Evolutionary conservation across 2,888 invertebrate genomes (phyloP), one percentile per base, ranked within the genome.

Genomic region (Drosophila nr. medialis): DNA sequence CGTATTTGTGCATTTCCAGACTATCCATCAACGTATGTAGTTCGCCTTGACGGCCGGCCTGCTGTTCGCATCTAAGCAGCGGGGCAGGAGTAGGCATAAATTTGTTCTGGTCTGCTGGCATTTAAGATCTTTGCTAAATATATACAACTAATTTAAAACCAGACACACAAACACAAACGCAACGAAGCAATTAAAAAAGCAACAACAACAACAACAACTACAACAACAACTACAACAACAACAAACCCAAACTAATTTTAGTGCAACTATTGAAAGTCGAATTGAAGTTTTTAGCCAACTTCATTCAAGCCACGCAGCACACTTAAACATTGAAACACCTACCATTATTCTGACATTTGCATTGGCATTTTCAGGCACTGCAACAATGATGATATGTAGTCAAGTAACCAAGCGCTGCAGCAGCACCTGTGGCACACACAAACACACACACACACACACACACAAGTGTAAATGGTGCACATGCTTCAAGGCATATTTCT

Each of bases 71-170:
- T 40, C 29, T 49, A 18, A 40, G 67, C 59, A 53, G 21, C 21
- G 34, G 8, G 21, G 32, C 15, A 15, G 7, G 53, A 27, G 50
- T 50, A 56, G 70, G 86, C 77, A 86, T 90, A 78, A 75, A 90
- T 88, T 89, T 74, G 90, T 87, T 90, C 76, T 75, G 90, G 90
- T 87, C 87, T 90, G 86, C 34, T 81, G 89, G 38, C 68, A 73
- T 77, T 81, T 70, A 69, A 81, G 70, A 78, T 68, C 64, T 80
- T 60, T 50, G 59, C 64, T 67, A 58, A 60, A 69, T 69, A 70
- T 69, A 67, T 48, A 48, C 30, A 64, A 59, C n/a, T 30, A 60
- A 38, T 49, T 30, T 51, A 42, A 58, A 21, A 34, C 61, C 27
- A 55, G 77, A 64, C 53, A 54, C 74, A 64, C 53, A 54, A 29